Evolutionary conservation across 2,113 vertebrate species (phyloP), one percentile per base, ranked within the genome.

Genomic region (Reinhardtius hippoglossoides): DNA sequence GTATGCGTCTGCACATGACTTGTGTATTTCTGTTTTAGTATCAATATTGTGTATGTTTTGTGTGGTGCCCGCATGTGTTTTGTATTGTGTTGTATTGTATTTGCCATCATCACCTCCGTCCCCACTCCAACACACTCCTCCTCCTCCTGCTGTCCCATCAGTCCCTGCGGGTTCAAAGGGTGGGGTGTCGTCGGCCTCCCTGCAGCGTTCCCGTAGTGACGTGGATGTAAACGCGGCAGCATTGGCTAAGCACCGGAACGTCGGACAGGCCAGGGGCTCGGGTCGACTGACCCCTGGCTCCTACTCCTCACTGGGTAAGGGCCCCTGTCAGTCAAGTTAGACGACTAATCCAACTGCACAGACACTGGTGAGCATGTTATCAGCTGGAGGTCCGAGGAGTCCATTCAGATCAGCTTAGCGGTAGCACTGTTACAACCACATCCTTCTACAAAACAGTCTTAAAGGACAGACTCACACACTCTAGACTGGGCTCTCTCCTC

Each of bases 191-290:
- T 91, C 95, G 0, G 95, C 95, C 63, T 93, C 95, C 63, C 94
- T 99, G 83, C 98, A 98, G 85, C 96, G 98, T 12, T 99, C 98
- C 59, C 96, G 97, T 75, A 99, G 98, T 0, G 97, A 99, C 79
- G 97, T 99, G 1, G 98, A 99, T 0, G 98, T 99, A 27, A 97
- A 98, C 0, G 97, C 98, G 12, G 98, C 97, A 0, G 95, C 97
- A 0, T 96, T 96, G 0, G 97, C 98, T 2, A 98, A 98, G 89
- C 95, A 95, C 0, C 96, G 97, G 56, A 95, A 96, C 4, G 83
- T 94, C 0, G 96, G 95, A 1, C 95, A 96, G 90, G 3, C 95
- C 2, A 81, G 92, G 56, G 94, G 87, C 8, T 80, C 93, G 0
- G 94, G 95, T 13, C 95, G 96, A 15, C 83, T 97, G 44, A 92